Evolutionary conservation across 2,113 vertebrate genomes (phyloP).

Genomic region (Paramisgurnus dabryanus): DNA sequence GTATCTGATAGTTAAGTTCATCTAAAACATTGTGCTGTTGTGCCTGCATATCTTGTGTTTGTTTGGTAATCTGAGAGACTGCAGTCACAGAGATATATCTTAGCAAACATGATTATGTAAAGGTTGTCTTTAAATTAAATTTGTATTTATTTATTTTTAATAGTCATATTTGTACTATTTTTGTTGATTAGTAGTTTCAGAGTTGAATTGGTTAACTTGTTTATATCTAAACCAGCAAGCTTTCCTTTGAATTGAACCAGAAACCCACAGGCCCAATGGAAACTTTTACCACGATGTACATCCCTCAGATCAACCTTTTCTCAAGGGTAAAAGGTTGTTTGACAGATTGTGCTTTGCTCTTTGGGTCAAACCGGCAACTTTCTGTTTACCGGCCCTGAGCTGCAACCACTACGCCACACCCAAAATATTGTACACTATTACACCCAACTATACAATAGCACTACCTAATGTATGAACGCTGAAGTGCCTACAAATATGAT

Average conservation of each 20-base stretch:
- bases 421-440: neutral
- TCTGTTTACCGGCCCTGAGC: neutral
- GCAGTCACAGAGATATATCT: neutral
- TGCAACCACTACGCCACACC: conserved; percentile 58
- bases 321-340: neutral
- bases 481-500: too few relatives aligned
- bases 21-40: neutral
- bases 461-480: neutral
- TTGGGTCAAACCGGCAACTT: neutral
- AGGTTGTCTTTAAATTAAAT: neutral
- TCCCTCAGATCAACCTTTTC: neutral
- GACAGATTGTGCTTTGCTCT: neutral
- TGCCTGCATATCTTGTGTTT: neutral
- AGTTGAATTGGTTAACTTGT: too few relatives aligned
- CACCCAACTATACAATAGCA: neutral
- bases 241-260: too few relatives aligned
- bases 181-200: too few relatives aligned
- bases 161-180: too few relatives aligned
- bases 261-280: too few relatives aligned
- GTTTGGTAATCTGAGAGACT: neutral
- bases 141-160: too few relatives aligned
- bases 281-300: neutral
- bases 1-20: neutral
- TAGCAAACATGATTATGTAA: neutral
- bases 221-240: too few relatives aligned